Evolutionary conservation across 2,797 vertebrate species (phyloP).

Genomic region (Rhinogobio ventralis): DNA sequence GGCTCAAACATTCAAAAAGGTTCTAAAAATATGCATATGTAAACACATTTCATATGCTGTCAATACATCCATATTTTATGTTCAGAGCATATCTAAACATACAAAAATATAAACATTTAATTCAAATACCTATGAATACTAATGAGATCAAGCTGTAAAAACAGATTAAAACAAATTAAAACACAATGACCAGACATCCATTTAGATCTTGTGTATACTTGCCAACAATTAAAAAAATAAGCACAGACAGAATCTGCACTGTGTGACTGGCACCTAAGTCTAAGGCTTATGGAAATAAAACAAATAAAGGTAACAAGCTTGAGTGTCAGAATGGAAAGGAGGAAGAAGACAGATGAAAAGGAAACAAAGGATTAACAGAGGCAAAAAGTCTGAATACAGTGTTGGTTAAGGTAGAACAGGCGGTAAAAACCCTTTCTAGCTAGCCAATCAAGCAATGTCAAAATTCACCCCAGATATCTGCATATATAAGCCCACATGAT

Average conservation of each 20-base stretch:
- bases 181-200: background rate
- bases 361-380: background rate
- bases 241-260: background rate
- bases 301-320: background rate
- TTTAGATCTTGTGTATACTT: background rate
- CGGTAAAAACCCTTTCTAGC: slow-evolving; percentile 16
- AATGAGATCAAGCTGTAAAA: background rate
- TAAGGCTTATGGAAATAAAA: background rate
- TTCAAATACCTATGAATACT: background rate
- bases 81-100: background rate
- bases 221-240: background rate
- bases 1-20: background rate
- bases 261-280: background rate
- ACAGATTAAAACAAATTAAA: background rate
- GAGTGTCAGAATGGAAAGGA: background rate
- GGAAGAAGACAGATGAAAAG: background rate
- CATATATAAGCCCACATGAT: slow-evolving; percentile 3
- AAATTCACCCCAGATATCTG: slow-evolving; percentile 23
- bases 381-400: background rate
- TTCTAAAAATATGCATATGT: background rate
- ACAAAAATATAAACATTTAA: background rate
- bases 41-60: background rate
- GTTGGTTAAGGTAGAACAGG: background rate
- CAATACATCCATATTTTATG: background rate
- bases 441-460: slow-evolving; percentile 35